Evolutionary conservation across 2,888 invertebrate genomes (phyloP).

Genomic region (Eucera pruinosa): DNA sequence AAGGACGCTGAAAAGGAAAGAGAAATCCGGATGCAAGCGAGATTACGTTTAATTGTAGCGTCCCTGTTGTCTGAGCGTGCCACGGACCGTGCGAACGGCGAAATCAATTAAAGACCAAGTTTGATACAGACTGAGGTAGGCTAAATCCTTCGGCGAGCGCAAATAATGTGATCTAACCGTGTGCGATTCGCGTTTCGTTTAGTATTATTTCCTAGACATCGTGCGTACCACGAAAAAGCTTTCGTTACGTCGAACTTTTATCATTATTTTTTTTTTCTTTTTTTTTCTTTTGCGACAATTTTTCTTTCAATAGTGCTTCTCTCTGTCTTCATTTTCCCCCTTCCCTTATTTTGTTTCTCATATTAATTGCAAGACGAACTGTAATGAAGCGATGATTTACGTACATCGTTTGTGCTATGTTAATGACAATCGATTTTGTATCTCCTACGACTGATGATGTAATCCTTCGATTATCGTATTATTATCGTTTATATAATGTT

Average conservation of each 20-base stretch:
- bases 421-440: constrained; percentile 38
- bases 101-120: constrained; percentile 66
- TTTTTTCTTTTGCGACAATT: neutral
- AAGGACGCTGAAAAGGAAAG: constrained; percentile 79
- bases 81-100: constrained; percentile 73
- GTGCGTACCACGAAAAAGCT: neutral
- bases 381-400: constrained; percentile 28
- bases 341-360: neutral
- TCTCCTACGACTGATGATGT: constrained; percentile 44
- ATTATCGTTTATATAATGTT: neutral
- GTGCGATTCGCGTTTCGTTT: constrained; percentile 43
- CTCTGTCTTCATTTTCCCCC: neutral
- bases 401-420: constrained; percentile 15
- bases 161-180: constrained; percentile 43
- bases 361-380: constrained; percentile 18
- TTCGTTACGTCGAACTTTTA: constrained; percentile 10
- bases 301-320: constrained; percentile 1
- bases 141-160: constrained; percentile 52
- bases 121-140: constrained; percentile 72
- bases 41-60: constrained; percentile 77
- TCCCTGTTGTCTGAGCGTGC: constrained; percentile 72
- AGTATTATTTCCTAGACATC: constrained; percentile 47
- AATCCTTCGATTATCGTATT: constrained; percentile 17
- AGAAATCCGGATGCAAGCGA: constrained; percentile 72
- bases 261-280: neutral